These are phyloP conservation scores for Sardina pilchardus DNA, from an alignment of 2,113 vertebrate species.

Conservation along the genomic window DNA sequence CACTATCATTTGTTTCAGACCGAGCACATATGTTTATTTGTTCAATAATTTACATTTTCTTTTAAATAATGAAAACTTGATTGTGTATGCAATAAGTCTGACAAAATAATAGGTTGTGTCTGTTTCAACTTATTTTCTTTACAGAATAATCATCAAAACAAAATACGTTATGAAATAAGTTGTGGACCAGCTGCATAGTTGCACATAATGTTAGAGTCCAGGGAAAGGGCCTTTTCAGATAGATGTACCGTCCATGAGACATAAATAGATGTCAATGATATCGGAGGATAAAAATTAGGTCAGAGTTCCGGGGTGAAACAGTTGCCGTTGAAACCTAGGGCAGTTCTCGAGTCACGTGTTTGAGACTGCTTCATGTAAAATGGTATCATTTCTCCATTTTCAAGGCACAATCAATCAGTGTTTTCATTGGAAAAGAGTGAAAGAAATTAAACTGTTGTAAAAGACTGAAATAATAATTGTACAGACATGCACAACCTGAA, in stretches of 20 bases:
- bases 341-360: not conserved
- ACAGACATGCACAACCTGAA: not conserved
- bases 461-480: not conserved
- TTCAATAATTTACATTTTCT: slow-evolving; percentile 1
- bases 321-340: slow-evolving; percentile 10
- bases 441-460: not conserved
- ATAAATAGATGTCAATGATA: not conserved
- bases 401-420: not conserved
- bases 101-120: not conserved
- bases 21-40: not conserved
- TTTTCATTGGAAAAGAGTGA: not conserved
- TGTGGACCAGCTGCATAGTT: not conserved
- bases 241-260: slow-evolving; percentile 15
- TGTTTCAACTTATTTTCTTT: not conserved
- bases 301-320: not conserved
- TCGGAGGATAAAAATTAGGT: slow-evolving; percentile 7
- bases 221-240: not conserved
- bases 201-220: not conserved
- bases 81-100: not conserved
- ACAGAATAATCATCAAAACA: not conserved
- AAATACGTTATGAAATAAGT: not conserved
- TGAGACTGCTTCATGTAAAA: not conserved
- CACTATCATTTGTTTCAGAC: not conserved
- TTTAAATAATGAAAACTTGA: not conserved
- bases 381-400: not conserved